These are phyloP conservation scores for Rambutsinella grinnellia DNA, from an alignment of 2,888 invertebrate species.

Conservation along the genomic window DNA sequence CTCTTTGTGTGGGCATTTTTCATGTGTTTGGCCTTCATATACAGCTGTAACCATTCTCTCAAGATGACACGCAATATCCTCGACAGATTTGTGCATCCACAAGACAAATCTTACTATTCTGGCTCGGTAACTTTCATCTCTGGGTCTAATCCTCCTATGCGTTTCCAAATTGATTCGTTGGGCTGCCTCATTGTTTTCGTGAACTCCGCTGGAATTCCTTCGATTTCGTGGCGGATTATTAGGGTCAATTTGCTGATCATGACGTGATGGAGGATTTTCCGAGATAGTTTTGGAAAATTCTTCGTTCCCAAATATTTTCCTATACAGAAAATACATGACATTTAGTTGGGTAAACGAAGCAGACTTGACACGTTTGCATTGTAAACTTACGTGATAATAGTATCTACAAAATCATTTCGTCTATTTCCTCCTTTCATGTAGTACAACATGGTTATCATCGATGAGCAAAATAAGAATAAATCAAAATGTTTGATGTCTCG, in stretches of 20 bases:
- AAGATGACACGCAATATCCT: slow-evolving; percentile 65
- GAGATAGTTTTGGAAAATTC: slow-evolving; percentile 52
- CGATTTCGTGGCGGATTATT: slow-evolving; percentile 5
- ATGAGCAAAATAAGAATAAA: slow-evolving; percentile 60
- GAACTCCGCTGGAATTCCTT: slow-evolving; percentile 8
- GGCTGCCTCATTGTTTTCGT: slow-evolving; percentile 18
- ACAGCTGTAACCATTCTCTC: slow-evolving; percentile 65
- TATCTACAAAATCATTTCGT: slow-evolving; percentile 61
- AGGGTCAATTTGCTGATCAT: slow-evolving; percentile 38
- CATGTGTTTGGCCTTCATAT: slow-evolving; percentile 64
- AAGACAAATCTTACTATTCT: slow-evolving; percentile 64
- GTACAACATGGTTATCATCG: slow-evolving; percentile 61
- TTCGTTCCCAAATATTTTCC: slow-evolving; percentile 65
- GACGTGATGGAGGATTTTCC: not conserved
- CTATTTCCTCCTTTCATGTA: slow-evolving; percentile 65
- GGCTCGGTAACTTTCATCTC: slow-evolving; percentile 62
- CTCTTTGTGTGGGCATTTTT: slow-evolving; percentile 63
- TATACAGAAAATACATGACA: slow-evolving; percentile 32
- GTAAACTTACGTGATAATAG: slow-evolving; percentile 63
- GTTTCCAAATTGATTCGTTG: slow-evolving; percentile 43
- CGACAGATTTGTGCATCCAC: slow-evolving; percentile 64
- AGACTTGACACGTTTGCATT: too few relatives aligned
- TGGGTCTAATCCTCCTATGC: slow-evolving; percentile 30
- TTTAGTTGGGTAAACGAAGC: too few relatives aligned
- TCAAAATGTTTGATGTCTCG: slow-evolving; percentile 65